Percentiles rank a stretch among this genome's conserved stretches.
Evolutionary conservation across 2,888 invertebrate genomes (phyloP).

Genomic region (Lithophane socia): DNA sequence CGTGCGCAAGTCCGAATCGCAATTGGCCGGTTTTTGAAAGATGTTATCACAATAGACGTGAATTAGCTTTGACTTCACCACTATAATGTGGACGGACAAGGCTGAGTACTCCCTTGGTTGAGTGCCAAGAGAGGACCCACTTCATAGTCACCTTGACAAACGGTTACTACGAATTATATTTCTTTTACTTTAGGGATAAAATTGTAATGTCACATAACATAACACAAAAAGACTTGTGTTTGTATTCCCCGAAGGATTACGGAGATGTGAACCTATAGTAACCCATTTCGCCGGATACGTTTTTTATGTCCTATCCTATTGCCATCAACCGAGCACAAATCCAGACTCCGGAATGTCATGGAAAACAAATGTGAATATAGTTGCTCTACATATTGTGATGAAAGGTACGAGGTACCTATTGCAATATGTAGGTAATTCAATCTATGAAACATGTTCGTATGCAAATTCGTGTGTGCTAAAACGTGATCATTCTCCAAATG

Average conservation of each 20-base stretch:
- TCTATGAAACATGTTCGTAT: constrained; percentile 21
- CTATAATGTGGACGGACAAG: constrained; percentile 26
- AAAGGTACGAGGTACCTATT: not conserved
- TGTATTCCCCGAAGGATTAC: not conserved
- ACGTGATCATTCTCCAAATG: constrained; percentile 45
- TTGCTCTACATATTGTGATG: constrained; percentile 6
- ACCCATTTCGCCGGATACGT: not conserved
- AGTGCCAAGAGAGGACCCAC: constrained; percentile 40
- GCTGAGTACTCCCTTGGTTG: constrained; percentile 49
- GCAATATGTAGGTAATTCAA: constrained; percentile 10
- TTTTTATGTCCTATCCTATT: not conserved
- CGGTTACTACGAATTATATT: constrained; percentile 25
- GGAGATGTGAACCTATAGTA: not conserved
- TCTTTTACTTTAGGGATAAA: constrained; percentile 28
- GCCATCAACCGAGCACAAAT: not conserved
- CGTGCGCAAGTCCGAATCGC: too few relatives aligned
- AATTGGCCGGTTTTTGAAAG: not conserved
- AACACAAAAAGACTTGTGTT: not conserved
- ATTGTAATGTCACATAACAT: not conserved
- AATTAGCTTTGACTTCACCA: constrained; percentile 33
- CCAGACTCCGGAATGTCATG: constrained; percentile 16
- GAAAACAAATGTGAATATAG: constrained; percentile 5
- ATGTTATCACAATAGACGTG: constrained; percentile 15
- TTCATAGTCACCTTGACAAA: constrained; percentile 42
- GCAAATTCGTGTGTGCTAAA: constrained; percentile 23